Evolutionary conservation across 2,888 invertebrate species (phyloP).

Genomic region (Drosophila borborema): DNA sequence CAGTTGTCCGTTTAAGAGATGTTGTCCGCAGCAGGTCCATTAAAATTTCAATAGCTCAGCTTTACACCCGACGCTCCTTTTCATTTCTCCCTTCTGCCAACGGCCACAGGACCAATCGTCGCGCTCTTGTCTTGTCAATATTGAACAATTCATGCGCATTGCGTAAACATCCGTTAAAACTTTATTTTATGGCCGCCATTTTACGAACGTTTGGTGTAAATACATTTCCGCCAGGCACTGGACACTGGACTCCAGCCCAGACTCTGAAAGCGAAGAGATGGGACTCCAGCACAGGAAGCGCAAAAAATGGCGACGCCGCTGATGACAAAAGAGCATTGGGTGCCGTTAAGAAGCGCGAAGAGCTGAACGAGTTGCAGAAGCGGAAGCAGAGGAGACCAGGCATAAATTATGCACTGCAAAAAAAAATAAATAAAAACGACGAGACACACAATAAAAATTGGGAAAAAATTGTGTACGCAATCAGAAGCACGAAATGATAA

Average conservation of each 20-base stretch:
- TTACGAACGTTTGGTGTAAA: conserved; percentile 76
- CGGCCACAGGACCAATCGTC: conserved; percentile 55
- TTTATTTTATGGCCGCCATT: conserved; percentile 80
- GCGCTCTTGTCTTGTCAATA: conserved; percentile 75
- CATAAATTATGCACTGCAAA: conserved; percentile 79
- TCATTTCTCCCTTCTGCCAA: not conserved
- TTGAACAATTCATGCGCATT: conserved; percentile 79
- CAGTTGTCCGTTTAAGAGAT: conserved; percentile 13
- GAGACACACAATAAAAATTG: conserved; percentile 70
- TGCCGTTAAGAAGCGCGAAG: conserved; percentile 17
- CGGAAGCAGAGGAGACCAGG: conserved; percentile 39
- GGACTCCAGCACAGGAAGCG: conserved; percentile 61
- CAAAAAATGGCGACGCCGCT: conserved; percentile 73
- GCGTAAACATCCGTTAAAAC: conserved; percentile 79
- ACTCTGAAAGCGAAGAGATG: conserved; percentile 16
- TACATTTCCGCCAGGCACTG: conserved; percentile 72
- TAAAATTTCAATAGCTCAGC: conserved; percentile 62
- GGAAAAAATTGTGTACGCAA: conserved; percentile 74
- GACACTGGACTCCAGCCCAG: conserved; percentile 42
- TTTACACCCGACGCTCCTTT: not conserved
- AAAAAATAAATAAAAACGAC: conserved; percentile 59
- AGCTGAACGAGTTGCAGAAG: conserved; percentile 6
- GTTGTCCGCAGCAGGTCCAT: conserved; percentile 45
- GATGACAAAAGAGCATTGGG: conserved; percentile 50
- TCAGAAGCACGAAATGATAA: conserved; percentile 63